Percentiles rank a stretch among this genome's conserved stretches.
Evolutionary conservation across 2,113 vertebrate genomes (phyloP).

Genomic region (Cnemophilus loriae): DNA sequence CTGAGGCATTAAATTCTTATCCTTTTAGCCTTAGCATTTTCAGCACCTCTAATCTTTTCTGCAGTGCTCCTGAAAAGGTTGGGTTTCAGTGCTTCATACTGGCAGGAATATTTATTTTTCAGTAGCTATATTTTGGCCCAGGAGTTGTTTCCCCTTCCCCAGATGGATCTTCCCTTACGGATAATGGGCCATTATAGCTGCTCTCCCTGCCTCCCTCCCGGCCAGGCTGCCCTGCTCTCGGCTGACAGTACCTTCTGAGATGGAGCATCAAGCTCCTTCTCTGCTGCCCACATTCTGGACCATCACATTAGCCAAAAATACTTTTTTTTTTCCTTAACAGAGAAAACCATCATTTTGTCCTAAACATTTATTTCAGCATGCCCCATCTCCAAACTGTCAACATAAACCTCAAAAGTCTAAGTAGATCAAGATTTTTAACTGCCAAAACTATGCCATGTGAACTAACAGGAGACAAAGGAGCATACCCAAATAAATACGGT

Average conservation of each 20-base stretch:
- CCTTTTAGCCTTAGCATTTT: not conserved
- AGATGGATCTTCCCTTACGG: not conserved
- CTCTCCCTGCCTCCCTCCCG: not conserved
- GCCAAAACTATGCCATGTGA: not conserved
- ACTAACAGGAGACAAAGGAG: not conserved
- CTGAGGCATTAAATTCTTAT: not conserved
- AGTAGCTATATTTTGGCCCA: not conserved
- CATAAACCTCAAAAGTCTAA: not conserved
- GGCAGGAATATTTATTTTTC: not conserved
- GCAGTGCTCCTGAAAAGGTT: not conserved
- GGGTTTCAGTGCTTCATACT: not conserved
- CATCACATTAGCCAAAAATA: not conserved
- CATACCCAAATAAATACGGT: not conserved
- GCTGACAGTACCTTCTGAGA: not conserved
- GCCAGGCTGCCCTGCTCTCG: rapidly evolving
- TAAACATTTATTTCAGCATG: not conserved
- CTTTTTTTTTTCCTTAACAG: not conserved
- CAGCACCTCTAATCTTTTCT: not conserved
- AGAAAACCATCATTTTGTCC: not conserved
- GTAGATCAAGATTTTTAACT: not conserved
- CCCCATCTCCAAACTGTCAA: not conserved
- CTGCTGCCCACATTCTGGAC: not conserved
- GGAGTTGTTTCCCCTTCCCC: not conserved
- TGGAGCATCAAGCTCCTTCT: not conserved
- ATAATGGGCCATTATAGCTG: not conserved